A percentile compares a stretch with the other conserved stretches of the same genome.
Evolutionary conservation across 2,797 vertebrate species (phyloP).

Genomic region (Taenioides sp.): DNA sequence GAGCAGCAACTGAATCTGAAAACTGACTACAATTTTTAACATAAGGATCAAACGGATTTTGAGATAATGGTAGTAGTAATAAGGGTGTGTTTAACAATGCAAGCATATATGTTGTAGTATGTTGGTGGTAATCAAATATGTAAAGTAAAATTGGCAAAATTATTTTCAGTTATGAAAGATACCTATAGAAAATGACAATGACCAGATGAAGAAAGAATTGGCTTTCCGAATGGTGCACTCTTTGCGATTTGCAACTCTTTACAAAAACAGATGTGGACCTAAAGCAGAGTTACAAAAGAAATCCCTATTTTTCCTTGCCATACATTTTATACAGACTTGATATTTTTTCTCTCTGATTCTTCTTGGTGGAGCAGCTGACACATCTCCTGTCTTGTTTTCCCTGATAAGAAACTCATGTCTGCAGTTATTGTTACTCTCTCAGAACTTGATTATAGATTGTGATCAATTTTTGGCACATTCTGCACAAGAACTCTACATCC

Average conservation of each 20-base stretch:
- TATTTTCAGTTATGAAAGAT: no score
- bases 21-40: no score
- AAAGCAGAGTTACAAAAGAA: not conserved
- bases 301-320: not conserved
- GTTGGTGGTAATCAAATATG: no score
- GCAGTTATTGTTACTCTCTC: conserved; percentile 54
- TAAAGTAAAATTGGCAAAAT: no score
- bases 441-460: conserved; percentile 58
- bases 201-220: no score
- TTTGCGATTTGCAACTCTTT: not conserved
- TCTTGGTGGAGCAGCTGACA: conserved; percentile 11
- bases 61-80: no score
- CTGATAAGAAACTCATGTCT: conserved; percentile 44
- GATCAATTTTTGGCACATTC: conserved; percentile 39
- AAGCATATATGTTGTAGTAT: no score
- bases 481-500: conserved; percentile 7
- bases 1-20: no score
- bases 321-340: not conserved
- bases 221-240: no score
- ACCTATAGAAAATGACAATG: no score
- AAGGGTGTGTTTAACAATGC: no score
- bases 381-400: conserved; percentile 25
- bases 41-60: no score
- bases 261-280: not conserved
- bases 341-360: not conserved